A percentile compares a stretch with the other conserved stretches of the same genome.
Evolutionary conservation across 2,797 vertebrate genomes (phyloP).

Genomic region (Anguilla marmorata): DNA sequence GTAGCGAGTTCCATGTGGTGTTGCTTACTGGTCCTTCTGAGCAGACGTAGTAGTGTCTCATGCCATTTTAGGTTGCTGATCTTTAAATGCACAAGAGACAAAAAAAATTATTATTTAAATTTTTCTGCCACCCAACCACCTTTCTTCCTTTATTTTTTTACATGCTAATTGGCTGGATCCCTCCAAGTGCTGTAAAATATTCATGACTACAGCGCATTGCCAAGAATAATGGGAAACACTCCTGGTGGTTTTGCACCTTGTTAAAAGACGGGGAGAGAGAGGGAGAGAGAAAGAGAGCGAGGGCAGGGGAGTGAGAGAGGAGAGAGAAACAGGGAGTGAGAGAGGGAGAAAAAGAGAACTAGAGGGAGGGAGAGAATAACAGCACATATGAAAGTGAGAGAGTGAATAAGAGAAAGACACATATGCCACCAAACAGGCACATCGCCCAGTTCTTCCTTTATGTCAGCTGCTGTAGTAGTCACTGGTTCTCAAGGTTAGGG

Average conservation of each 20-base stretch:
- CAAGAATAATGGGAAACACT: constrained; percentile 15
- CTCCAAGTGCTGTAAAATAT: constrained; percentile 31
- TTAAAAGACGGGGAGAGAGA: not conserved
- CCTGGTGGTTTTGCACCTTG: constrained; percentile 1
- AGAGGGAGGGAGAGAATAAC: not conserved
- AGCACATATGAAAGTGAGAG: too few relatives aligned
- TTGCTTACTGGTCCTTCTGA: not conserved
- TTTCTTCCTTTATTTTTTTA: constrained; percentile 11
- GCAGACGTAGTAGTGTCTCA: not conserved
- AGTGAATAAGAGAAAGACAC: not conserved
- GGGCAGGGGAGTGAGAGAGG: not conserved
- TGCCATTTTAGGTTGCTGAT: constrained; percentile 15
- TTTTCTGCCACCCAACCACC: constrained; percentile 5
- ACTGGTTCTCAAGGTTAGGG: constrained; percentile 11
- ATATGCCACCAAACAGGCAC: not conserved
- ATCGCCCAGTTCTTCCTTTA: not conserved
- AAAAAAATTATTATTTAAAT: not conserved
- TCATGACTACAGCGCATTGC: constrained; percentile 24
- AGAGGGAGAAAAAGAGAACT: not conserved
- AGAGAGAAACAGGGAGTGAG: not conserved
- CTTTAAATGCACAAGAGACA: not conserved
- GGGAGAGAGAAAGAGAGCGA: not conserved
- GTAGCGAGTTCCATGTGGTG: not conserved
- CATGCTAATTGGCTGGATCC: constrained; percentile 36
- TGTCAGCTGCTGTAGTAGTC: constrained; percentile 13